phyloP scores from a whole-genome alignment of 1,140 invertebrate species.

The Nasonia longicornis region DNA sequence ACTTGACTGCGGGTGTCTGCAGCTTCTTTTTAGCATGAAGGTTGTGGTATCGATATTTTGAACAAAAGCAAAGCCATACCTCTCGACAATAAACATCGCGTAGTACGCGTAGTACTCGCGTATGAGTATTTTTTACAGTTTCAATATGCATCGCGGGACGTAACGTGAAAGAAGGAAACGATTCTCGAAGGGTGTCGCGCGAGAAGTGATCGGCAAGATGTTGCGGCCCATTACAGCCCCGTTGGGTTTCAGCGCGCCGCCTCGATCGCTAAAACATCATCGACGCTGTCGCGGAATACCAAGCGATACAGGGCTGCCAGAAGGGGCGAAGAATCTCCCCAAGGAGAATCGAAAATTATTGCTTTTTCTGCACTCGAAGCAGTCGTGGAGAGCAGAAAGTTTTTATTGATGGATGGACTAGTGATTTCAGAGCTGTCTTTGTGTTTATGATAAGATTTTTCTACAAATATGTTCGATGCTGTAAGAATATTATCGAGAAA shows the following conservation, averaged over 20 bases:
- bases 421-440: neutral
- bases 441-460: no score
- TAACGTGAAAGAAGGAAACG: neutral
- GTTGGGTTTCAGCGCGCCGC: conserved; percentile 54
- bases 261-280: conserved; percentile 65
- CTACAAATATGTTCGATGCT: no score
- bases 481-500: no score
- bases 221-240: conserved; percentile 65
- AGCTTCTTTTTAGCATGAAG: conserved; percentile 54
- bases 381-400: neutral
- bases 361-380: neutral
- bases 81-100: conserved; percentile 3
- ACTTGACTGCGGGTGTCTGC: conserved; percentile 61
- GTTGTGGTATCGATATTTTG: no score
- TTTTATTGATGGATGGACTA: neutral
- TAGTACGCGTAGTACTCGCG: no score
- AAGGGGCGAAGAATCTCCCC: neutral
- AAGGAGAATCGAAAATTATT: conserved; percentile 21
- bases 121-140: conserved; percentile 6
- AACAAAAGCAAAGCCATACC: neutral
- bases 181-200: conserved; percentile 50
- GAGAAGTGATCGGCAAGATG: conserved; percentile 64
- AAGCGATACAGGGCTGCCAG: conserved; percentile 50
- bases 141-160: conserved; percentile 12
- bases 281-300: conserved; percentile 60